Evolutionary conservation across 2,888 invertebrate species (phyloP).

Genomic region (Anoplius nigerrimus): DNA sequence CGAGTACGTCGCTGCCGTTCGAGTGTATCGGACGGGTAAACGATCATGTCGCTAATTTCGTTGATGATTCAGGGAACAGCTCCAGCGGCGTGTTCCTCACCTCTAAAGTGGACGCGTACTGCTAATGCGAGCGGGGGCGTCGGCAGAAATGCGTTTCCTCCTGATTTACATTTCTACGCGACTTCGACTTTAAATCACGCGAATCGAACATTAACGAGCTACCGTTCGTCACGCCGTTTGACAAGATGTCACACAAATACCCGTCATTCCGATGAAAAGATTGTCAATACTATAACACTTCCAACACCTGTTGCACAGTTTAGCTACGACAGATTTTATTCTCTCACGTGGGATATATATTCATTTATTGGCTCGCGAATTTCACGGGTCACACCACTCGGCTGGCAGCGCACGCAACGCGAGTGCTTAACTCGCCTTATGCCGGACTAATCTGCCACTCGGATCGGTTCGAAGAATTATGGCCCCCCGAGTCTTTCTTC

Average conservation of each 20-base stretch:
- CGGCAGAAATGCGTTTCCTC: too few species aligned
- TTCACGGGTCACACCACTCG: slow-evolving; percentile 50
- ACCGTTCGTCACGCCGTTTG: slow-evolving; percentile 17
- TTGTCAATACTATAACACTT: slow-evolving; percentile 57
- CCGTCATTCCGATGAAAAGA: slow-evolving; percentile 62
- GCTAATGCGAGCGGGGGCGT: too few species aligned
- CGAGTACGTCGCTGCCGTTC: background rate
- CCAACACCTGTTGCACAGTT: slow-evolving; percentile 68
- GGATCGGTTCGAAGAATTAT: too few species aligned
- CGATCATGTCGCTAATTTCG: too few species aligned
- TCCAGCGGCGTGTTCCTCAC: too few species aligned
- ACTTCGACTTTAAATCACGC: too few species aligned
- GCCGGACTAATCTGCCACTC: background rate
- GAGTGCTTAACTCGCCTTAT: slow-evolving; percentile 39
- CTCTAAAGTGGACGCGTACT: too few species aligned
- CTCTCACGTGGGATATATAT: slow-evolving; percentile 62
- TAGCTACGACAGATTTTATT: slow-evolving; percentile 66
- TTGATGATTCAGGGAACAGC: too few species aligned
- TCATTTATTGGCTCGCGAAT: slow-evolving; percentile 59
- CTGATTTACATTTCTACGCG: too few species aligned
- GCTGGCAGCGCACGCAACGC: slow-evolving; percentile 44
- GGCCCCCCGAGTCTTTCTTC: too few species aligned
- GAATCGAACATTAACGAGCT: background rate
- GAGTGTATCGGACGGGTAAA: too few species aligned
- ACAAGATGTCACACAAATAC: slow-evolving; percentile 56